phyloP scores from a whole-genome alignment of 1,140 invertebrate genomes.

The Drosophila teissieri region DNA sequence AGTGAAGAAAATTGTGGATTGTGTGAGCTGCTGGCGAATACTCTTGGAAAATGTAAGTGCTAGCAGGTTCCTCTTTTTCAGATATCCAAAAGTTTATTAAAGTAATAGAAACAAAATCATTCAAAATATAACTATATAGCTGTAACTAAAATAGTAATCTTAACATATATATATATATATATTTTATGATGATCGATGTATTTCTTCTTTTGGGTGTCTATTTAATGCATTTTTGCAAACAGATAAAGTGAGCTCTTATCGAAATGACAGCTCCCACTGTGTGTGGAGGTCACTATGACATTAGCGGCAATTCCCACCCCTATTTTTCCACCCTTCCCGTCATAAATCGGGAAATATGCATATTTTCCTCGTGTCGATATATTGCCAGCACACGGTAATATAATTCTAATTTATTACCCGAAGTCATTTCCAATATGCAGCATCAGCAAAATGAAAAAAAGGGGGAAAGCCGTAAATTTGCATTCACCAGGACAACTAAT shows the following conservation, averaged over 20 bases:
- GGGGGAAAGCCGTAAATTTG: not conserved
- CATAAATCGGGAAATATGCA: slow-evolving; percentile 56
- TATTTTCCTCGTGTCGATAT: slow-evolving; percentile 63
- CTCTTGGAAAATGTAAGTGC: not conserved
- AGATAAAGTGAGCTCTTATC: slow-evolving; percentile 22
- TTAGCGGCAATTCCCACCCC: slow-evolving; percentile 6
- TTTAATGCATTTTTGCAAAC: slow-evolving; percentile 12
- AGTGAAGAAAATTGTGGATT: not conserved
- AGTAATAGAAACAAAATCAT: too few relatives aligned
- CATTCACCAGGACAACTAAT: slow-evolving; percentile 33
- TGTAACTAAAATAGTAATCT: too few relatives aligned
- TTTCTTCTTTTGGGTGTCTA: not conserved
- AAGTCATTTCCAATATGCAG: slow-evolving; percentile 38
- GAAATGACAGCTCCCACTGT: slow-evolving; percentile 19
- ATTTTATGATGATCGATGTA: slow-evolving; percentile 5
- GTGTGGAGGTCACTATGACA: slow-evolving; percentile 46
- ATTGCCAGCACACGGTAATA: slow-evolving; percentile 55
- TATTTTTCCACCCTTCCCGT: not conserved
- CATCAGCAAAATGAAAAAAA: slow-evolving; percentile 13
- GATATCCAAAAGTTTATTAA: too few relatives aligned
- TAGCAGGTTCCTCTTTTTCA: too few relatives aligned
- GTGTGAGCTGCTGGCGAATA: not conserved
- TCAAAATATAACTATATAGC: too few relatives aligned
- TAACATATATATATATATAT: not conserved
- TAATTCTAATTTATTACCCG: slow-evolving; percentile 64